A percentile compares a stretch with the other conserved stretches of the same genome.
Conservation (phyloP, 53 echinoderm and acorn worm species). For the Stichopus horrens region DNA sequence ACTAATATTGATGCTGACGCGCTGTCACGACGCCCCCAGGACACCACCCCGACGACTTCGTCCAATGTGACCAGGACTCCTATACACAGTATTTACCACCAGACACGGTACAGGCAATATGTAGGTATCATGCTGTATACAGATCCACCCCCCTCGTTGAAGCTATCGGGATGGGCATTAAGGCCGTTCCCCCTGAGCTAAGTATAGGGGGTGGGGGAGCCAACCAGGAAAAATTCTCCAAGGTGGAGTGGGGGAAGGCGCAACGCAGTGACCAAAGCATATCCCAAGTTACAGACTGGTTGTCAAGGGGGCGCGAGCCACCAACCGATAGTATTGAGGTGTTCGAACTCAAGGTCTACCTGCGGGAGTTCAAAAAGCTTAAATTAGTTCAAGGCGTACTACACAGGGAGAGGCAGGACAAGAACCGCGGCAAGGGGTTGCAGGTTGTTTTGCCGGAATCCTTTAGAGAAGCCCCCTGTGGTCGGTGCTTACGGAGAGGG, state of each 20-base stretch:
- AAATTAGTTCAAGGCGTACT: conserved; percentile 25
- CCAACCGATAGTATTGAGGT: background rate
- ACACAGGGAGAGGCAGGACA: conserved; percentile 9
- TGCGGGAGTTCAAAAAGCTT: conserved; percentile 21
- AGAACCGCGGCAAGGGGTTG: background rate
- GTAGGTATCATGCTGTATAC: background rate
- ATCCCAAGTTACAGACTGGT: background rate
- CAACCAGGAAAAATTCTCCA: too few species aligned
- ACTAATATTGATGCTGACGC: conserved; percentile 65
- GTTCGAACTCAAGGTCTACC: conserved; percentile 10
- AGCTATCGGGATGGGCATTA: conserved; percentile 6
- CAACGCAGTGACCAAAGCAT: conserved; percentile 33
- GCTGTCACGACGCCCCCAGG: conserved; percentile 55
- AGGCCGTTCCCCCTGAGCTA: background rate
- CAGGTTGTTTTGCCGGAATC: conserved; percentile 59
- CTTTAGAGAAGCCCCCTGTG: conserved; percentile 16
- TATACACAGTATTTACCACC: background rate
- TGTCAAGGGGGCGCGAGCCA: background rate
- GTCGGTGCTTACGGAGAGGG: conserved; percentile 50
- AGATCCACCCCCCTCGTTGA: background rate
- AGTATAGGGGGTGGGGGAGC: background rate
- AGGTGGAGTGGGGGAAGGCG: conserved; percentile 41
- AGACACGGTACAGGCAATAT: background rate
- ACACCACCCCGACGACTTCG: background rate
- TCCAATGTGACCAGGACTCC: background rate